These are phyloP conservation scores for Conus betulinus DNA, from an alignment of 1,140 invertebrate species.

Conservation along the genomic window DNA sequence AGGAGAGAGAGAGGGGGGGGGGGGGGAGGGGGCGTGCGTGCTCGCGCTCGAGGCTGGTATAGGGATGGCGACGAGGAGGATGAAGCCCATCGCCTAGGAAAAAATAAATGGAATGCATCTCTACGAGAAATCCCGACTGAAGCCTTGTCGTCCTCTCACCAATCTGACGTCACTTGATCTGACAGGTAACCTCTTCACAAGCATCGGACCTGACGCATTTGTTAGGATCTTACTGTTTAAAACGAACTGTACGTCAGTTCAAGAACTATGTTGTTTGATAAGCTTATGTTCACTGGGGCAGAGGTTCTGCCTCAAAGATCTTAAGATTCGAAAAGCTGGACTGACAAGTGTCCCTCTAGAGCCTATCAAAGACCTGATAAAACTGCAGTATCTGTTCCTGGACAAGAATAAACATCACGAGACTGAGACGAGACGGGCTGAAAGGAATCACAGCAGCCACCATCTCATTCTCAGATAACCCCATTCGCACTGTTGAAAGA, in stretches of 20 bases:
- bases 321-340: conserved; percentile 23
- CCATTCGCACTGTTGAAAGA: conserved; percentile 22
- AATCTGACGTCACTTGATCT: conserved; percentile 29
- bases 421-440: conserved; percentile 11
- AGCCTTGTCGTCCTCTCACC: conserved; percentile 17
- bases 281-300: conserved; percentile 39
- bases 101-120: background rate
- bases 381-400: conserved; percentile 32
- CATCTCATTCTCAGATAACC: conserved; percentile 30
- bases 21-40: no score
- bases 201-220: conserved; percentile 20
- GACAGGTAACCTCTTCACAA: conserved; percentile 22
- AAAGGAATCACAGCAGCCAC: conserved; percentile 23
- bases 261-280: conserved; percentile 11
- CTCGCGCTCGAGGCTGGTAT: no score
- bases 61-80: no score
- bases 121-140: conserved; percentile 14
- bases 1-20: no score
- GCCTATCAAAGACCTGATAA: conserved; percentile 17
- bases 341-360: conserved; percentile 25
- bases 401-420: conserved; percentile 38
- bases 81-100: no score
- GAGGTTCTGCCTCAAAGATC: conserved; percentile 34
- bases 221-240: conserved; percentile 23
- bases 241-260: conserved; percentile 36